phyloP scores from a whole-genome alignment of 1,140 invertebrate genomes.

The Ceratina australensis region DNA sequence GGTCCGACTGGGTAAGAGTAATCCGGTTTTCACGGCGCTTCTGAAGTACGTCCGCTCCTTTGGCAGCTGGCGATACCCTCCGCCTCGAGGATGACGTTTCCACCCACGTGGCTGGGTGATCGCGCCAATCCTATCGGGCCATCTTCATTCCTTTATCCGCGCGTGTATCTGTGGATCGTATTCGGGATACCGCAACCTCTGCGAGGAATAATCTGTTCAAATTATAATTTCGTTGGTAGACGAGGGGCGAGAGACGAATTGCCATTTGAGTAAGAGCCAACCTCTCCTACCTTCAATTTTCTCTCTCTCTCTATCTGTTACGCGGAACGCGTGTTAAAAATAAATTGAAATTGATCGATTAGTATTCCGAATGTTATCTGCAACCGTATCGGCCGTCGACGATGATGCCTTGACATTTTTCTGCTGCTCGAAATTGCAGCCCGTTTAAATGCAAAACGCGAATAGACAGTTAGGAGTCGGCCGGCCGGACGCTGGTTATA shows the following conservation, averaged over 20 bases:
- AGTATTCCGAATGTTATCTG: background rate
- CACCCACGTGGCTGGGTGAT: constrained; percentile 56
- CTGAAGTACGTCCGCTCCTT: constrained; percentile 42
- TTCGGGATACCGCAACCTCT: constrained; percentile 1
- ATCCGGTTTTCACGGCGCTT: constrained; percentile 60
- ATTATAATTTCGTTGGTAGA: constrained; percentile 20
- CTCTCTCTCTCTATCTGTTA: background rate
- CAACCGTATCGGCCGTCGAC: background rate
- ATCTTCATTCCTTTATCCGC: constrained; percentile 39
- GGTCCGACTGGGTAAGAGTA: constrained; percentile 30
- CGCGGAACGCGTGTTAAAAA: background rate
- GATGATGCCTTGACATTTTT: background rate
- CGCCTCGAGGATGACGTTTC: constrained; percentile 51
- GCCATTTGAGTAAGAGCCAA: background rate
- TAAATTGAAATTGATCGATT: constrained; percentile 29
- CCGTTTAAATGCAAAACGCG: background rate
- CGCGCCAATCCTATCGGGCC: constrained; percentile 37
- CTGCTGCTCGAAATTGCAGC: background rate
- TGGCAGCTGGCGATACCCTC: constrained; percentile 39
- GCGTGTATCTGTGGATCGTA: constrained; percentile 22
- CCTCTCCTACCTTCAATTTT: too few relatives aligned
- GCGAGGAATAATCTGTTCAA: constrained; percentile 20
- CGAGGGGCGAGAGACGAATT: background rate
- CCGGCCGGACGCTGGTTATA: too few relatives aligned
- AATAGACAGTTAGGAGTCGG: background rate